Conservation (phyloP, 2,113 vertebrate genomes). For the Rhombomys opimus region DNA sequence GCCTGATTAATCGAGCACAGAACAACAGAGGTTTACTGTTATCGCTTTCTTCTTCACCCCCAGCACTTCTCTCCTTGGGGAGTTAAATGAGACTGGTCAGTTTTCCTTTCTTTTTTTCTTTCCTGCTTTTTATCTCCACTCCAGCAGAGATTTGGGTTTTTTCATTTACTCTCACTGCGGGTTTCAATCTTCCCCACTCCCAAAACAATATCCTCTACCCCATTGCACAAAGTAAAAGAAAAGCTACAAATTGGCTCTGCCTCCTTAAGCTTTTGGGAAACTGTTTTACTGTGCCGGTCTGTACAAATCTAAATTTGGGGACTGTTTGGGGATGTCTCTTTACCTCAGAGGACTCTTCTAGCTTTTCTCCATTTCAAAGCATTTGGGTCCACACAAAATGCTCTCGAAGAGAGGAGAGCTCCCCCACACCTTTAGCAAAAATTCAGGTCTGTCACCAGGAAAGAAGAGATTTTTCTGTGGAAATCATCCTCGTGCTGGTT, state of each 20-base stretch:
- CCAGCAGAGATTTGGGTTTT: conserved; percentile 69
- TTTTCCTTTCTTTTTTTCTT: conserved; percentile 30
- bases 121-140: conserved; percentile 64
- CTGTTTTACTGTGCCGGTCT: not conserved
- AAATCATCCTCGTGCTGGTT: conserved; percentile 67
- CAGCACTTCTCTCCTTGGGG: conserved; percentile 33
- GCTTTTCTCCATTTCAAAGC: conserved; percentile 80
- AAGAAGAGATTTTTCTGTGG: conserved; percentile 70
- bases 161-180: conserved; percentile 74
- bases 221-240: conserved; percentile 45
- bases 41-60: conserved; percentile 24
- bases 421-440: conserved; percentile 69
- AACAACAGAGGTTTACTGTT: not conserved
- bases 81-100: conserved; percentile 65
- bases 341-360: conserved; percentile 73
- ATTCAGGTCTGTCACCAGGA: conserved; percentile 73
- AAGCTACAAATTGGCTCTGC: conserved; percentile 58
- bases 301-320: conserved; percentile 67
- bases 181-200: conserved; percentile 65
- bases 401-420: conserved; percentile 69
- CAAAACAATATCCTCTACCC: conserved; percentile 72
- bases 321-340: conserved; percentile 60
- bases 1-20: not conserved
- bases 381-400: conserved; percentile 73
- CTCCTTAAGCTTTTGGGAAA: conserved; percentile 65